Conservation (phyloP, 2,888 invertebrate species). For the Lapara coniferarum region DNA sequence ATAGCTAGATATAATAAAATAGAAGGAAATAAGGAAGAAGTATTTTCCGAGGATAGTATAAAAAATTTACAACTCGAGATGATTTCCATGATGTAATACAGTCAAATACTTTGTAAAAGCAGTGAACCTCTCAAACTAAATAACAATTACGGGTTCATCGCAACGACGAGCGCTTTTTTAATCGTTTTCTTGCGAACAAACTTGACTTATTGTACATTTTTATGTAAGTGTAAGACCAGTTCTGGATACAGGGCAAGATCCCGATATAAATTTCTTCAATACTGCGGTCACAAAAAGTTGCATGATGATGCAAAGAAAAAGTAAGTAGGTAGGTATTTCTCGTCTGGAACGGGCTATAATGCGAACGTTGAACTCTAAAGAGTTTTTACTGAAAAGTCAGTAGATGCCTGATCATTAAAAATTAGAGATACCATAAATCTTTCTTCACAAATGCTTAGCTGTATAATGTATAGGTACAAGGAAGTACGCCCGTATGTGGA, state of each 20-base stretch:
- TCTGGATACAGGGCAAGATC: slow-evolving; percentile 41
- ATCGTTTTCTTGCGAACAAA: slow-evolving; percentile 13
- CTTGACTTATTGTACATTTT: slow-evolving; percentile 25
- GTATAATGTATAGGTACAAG: background rate
- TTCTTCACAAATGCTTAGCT: too few species aligned
- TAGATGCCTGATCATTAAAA: background rate
- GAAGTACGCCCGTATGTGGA: background rate
- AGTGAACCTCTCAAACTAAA: background rate
- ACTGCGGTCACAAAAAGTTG: slow-evolving; percentile 30
- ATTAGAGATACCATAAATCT: too few species aligned
- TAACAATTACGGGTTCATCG: slow-evolving; percentile 19
- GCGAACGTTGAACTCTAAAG: slow-evolving; percentile 14
- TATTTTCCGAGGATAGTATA: too few species aligned
- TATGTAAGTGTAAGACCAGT: slow-evolving; percentile 39
- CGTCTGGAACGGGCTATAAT: slow-evolving; percentile 4
- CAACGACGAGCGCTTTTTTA: slow-evolving; percentile 10
- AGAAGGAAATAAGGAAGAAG: too few species aligned
- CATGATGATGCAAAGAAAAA: slow-evolving; percentile 30
- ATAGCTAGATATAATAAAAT: too few species aligned
- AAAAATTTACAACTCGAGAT: background rate
- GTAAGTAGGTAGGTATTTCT: slow-evolving; percentile 25
- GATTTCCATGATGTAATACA: background rate
- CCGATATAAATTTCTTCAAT: slow-evolving; percentile 36
- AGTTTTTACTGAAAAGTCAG: background rate
- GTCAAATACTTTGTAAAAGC: background rate